A percentile compares a stretch with the other conserved stretches of the same genome.
Evolutionary conservation across 53 echinoderm and acorn worm species (phyloP).

Genomic region (Antedon mediterranea): DNA sequence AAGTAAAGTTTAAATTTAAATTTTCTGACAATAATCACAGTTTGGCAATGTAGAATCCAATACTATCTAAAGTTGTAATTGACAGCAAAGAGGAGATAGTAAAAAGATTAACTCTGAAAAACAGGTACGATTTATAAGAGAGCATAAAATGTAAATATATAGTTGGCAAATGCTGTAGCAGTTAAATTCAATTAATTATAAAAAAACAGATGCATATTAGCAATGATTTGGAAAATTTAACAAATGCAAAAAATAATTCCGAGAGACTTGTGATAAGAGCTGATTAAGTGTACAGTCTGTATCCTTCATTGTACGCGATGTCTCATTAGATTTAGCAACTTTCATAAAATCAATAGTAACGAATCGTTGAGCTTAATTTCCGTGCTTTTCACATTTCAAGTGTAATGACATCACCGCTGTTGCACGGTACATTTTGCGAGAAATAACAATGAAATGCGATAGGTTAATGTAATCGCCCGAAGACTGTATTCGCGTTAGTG

Average conservation of each 20-base stretch:
- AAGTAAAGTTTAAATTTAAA: no score
- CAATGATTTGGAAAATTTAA: not conserved
- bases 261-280: not conserved
- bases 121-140: no score
- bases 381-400: not conserved
- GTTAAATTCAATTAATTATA: no score
- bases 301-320: not conserved
- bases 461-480: not conserved
- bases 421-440: not conserved
- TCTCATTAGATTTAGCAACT: not conserved
- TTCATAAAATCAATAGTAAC: not conserved
- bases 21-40: no score
- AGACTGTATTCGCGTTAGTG: not conserved
- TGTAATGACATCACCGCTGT: not conserved
- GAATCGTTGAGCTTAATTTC: not conserved
- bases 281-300: not conserved
- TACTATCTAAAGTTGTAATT: no score
- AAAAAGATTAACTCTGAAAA: no score
- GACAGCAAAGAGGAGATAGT: no score
- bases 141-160: no score
- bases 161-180: no score
- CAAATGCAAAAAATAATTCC: not conserved
- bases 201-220: no score
- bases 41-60: no score
- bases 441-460: not conserved